Evolutionary conservation across 2,113 vertebrate genomes (phyloP).

Genomic region (Syngnathus scovelli): DNA sequence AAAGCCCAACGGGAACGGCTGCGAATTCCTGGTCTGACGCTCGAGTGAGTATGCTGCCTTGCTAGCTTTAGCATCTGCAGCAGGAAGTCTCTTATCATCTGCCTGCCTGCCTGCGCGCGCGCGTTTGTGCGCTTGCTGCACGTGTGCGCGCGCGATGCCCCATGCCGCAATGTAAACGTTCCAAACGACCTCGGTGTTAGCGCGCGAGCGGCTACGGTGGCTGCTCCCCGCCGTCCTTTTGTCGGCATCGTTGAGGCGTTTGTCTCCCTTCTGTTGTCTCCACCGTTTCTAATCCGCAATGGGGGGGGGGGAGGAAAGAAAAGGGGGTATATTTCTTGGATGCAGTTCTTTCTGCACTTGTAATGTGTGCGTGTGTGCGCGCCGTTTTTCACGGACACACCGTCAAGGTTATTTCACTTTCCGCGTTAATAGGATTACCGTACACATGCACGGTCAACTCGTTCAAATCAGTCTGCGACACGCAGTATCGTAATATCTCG

Average conservation of each 20-base stretch:
- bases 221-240: background rate
- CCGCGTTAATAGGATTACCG: background rate
- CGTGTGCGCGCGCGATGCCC: conserved; percentile 7
- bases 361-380: background rate
- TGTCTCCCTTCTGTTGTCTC: background rate
- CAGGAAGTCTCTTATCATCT: conserved; percentile 66
- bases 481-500: background rate
- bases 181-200: no score
- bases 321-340: background rate
- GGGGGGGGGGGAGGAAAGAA: background rate
- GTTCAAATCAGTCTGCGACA: background rate
- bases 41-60: conserved; percentile 90
- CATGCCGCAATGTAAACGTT: conserved; percentile 9
- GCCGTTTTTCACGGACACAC: background rate
- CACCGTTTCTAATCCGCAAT: background rate
- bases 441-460: background rate
- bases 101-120: conserved; percentile 16
- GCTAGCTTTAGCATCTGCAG: conserved; percentile 69
- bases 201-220: background rate
- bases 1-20: conserved; percentile 99
- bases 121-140: conserved; percentile 32
- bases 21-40: conserved; percentile 98
- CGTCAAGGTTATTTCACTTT: background rate
- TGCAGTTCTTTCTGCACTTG: background rate
- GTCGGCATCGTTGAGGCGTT: background rate